phyloP scores from a whole-genome alignment of 2,888 invertebrate species.

The Flexamia atlantica region DNA sequence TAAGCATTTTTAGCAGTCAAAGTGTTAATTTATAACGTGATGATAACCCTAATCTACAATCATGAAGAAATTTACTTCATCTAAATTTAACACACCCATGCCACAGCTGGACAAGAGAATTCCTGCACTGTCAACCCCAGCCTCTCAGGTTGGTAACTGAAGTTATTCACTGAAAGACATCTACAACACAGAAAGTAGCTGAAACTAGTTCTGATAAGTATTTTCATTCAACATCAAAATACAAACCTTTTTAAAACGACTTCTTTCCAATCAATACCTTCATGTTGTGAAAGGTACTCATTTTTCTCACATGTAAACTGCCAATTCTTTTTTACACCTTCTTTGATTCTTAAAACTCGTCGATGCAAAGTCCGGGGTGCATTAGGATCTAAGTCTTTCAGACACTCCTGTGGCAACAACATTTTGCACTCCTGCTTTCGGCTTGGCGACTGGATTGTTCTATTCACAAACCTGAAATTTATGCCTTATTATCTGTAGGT shows the following conservation, averaged over 20 bases:
- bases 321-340: background rate
- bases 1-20: no score
- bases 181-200: no score
- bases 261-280: conserved; percentile 33
- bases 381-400: background rate
- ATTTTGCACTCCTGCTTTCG: conserved; percentile 2
- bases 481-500: no score
- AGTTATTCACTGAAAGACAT: no score
- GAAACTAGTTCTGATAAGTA: no score
- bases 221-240: conserved; percentile 34
- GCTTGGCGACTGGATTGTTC: conserved; percentile 33
- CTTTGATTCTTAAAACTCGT: background rate
- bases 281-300: background rate
- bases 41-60: no score
- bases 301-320: background rate
- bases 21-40: no score
- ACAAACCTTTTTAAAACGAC: conserved; percentile 31
- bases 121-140: no score
- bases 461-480: conserved; percentile 39
- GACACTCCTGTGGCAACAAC: background rate
- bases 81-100: no score
- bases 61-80: no score
- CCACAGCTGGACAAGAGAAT: no score
- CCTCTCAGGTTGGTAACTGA: no score
- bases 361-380: background rate